These are phyloP conservation scores for Zygogramma bicolorata DNA, from an alignment of 2,888 invertebrate species.

Conservation along the genomic window DNA sequence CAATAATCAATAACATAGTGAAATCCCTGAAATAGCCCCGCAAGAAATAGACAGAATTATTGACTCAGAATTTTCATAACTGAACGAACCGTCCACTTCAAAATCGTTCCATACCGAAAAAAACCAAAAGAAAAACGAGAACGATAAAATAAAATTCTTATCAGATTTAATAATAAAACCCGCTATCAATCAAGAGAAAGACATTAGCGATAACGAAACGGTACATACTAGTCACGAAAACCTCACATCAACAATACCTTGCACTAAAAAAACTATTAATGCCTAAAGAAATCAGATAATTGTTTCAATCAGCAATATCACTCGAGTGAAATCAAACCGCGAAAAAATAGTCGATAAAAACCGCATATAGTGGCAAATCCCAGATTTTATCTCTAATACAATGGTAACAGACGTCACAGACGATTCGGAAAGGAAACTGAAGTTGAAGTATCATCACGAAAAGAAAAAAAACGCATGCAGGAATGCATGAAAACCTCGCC, in stretches of 20 bases:
- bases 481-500: constrained; percentile 33
- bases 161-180: neutral
- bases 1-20: neutral
- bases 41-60: neutral
- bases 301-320: neutral
- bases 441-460: constrained; percentile 33
- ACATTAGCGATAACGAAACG: neutral
- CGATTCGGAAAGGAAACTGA: constrained; percentile 37
- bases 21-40: neutral
- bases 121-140: neutral
- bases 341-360: constrained; percentile 9
- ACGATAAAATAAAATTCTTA: neutral
- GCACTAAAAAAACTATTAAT: neutral
- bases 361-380: neutral
- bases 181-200: neutral
- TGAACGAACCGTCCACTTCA: neutral
- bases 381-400: neutral
- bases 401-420: constrained; percentile 34
- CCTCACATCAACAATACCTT: neutral
- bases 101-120: neutral
- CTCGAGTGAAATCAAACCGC: neutral
- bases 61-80: neutral
- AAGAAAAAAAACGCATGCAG: constrained; percentile 50
- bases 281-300: constrained; percentile 8
- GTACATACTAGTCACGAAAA: constrained; percentile 11